Base-by-base conservation (phyloP, 2,113 vertebrate genomes). In the Poicephalus gulielmi region DNA sequence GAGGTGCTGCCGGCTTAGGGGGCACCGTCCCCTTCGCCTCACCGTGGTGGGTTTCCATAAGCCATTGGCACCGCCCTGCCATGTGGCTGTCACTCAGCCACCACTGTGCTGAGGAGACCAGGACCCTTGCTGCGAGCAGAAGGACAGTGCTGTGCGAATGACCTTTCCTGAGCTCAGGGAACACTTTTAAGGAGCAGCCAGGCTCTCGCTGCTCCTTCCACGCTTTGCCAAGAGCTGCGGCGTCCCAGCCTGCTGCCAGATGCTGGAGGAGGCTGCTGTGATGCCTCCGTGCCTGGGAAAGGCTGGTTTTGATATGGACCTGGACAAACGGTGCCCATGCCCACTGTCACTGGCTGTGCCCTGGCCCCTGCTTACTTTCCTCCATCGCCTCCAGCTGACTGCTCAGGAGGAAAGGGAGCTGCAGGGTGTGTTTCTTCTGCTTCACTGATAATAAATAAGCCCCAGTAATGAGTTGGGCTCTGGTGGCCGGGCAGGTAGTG, bases 361-460 rank as follows among this genome's bases (percentile, higher is more conserved):
- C 50, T 35, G 74, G 52, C 2, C 66, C 18, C 30, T 1, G 5
- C 55, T 91, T 3, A 5, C 52, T 67, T 39, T 67, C 68, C 69
- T 88, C 62, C 83, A 53, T 33, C 3, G 7, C 47, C 43, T 94
- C 33, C 91, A 57, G 77, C 83, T 62, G 88, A 79, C 86, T 37
- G 71, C 2, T 25, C 80, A 1, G 1, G 43, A 57, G 94, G 69
- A 82, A 41, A 74, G 5, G 60, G 77, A 95, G 94, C 89, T 75
- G 81, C 91, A 82, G 93, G 93, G 74, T 18, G 70, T 47, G 1
- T 60, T 71, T 41, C 96, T 95, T 52, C 77, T 55, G 80, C 86
- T 73, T 94, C 3, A 17, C 73, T 91, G 80, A 91, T 91, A 60
- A 92, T 94, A 95, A 97, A 96, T 89, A 75, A 95, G 8, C 81